phyloP scores from a whole-genome alignment of 53 echinoderm and acorn worm genomes.

The Temnopleurus reevesii region DNA sequence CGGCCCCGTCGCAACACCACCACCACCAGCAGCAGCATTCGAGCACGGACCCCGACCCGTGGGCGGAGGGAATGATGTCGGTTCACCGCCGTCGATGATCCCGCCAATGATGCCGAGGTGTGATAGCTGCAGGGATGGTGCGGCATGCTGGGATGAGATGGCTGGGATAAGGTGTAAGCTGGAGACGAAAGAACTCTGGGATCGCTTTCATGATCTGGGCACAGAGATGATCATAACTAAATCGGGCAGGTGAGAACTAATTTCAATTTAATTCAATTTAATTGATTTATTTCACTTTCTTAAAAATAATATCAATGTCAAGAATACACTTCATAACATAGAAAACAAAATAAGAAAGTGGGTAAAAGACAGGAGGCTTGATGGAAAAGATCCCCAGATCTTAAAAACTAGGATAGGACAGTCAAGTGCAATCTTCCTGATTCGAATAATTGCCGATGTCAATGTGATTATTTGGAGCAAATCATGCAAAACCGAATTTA shows the following conservation, averaged over 20 bases:
- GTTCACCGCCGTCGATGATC: background rate
- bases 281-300: too few relatives aligned
- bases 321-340: too few relatives aligned
- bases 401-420: too few relatives aligned
- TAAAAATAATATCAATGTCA: too few relatives aligned
- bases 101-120: background rate
- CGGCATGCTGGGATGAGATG: constrained; percentile 70
- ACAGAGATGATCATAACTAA: constrained; percentile 99
- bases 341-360: too few relatives aligned
- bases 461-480: too few relatives aligned
- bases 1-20: background rate
- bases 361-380: too few relatives aligned
- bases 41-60: background rate
- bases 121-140: constrained; percentile 26
- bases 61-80: background rate
- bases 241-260: constrained; percentile 91
- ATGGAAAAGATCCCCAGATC: too few relatives aligned
- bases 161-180: constrained; percentile 74
- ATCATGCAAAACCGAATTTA: too few relatives aligned
- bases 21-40: background rate
- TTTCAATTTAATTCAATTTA: too few relatives aligned
- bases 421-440: too few relatives aligned
- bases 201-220: constrained; percentile 93
- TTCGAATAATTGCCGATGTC: too few relatives aligned
- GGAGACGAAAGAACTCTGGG: constrained; percentile 94